Evolutionary conservation across 1,140 invertebrate species (phyloP).

Genomic region (Drosophila chauvacae): DNA sequence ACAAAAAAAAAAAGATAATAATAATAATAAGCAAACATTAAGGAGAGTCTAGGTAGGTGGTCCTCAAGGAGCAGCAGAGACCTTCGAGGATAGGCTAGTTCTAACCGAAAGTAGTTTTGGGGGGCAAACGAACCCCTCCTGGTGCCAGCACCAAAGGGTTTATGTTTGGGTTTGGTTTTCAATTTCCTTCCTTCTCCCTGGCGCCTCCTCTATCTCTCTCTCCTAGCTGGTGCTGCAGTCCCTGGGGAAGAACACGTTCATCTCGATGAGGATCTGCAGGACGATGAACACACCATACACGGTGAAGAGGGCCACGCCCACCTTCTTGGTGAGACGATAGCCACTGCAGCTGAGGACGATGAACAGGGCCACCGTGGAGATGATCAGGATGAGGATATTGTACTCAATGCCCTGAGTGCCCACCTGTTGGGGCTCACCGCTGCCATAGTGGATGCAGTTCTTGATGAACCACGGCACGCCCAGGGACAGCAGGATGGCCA

Average conservation of each 20-base stretch:
- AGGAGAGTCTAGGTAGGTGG: not conserved
- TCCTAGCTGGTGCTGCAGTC: slow-evolving; percentile 58
- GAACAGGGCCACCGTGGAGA: slow-evolving; percentile 87
- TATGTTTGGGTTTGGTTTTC: not conserved
- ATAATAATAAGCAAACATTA: slow-evolving; percentile 5
- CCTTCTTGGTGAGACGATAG: slow-evolving; percentile 86
- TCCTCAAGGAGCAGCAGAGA: not conserved
- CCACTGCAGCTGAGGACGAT: slow-evolving; percentile 86
- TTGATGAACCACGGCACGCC: slow-evolving; percentile 94
- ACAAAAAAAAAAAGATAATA: not conserved
- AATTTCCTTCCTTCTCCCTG: not conserved
- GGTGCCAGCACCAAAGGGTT: slow-evolving; percentile 39
- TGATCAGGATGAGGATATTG: slow-evolving; percentile 87
- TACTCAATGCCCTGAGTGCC: slow-evolving; percentile 86
- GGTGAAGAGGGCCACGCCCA: slow-evolving; percentile 87
- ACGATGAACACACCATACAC: slow-evolving; percentile 87
- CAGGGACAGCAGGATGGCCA: slow-evolving; percentile 94
- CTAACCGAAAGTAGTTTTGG: not conserved
- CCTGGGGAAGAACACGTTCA: slow-evolving; percentile 82
- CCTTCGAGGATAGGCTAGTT: not conserved
- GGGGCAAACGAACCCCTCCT: not conserved
- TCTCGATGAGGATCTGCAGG: slow-evolving; percentile 83
- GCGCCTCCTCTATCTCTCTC: not conserved
- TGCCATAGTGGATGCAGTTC: slow-evolving; percentile 85
- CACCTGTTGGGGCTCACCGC: slow-evolving; percentile 80